A percentile compares a stretch with the other conserved stretches of the same genome.
Conservation (phyloP, 2,888 invertebrate species). For the Philereme vetulata region DNA sequence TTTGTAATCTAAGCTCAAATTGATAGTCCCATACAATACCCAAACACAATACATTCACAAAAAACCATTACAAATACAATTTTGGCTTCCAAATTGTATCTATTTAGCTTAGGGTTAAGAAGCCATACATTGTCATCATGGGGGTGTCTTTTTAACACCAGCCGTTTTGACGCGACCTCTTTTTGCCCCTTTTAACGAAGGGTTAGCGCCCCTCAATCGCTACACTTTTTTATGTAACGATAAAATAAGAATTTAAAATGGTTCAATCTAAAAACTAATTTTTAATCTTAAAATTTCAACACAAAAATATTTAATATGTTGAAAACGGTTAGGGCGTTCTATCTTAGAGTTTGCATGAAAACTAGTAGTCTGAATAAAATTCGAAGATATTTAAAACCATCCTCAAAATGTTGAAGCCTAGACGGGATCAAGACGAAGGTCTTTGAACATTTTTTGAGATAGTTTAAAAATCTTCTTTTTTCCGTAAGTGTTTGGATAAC, state of each 20-base stretch:
- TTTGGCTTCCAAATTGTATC: constrained; percentile 72
- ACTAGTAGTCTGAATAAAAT: no score
- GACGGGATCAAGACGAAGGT: no score
- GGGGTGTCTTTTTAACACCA: constrained; percentile 78
- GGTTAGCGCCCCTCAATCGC: constrained; percentile 69
- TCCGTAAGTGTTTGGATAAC: no score
- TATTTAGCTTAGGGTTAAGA: constrained; percentile 77
- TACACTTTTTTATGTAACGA: constrained; percentile 14
- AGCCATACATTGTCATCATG: constrained; percentile 72
- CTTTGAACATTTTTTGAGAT: no score
- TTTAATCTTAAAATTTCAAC: no score
- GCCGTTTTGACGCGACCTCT: constrained; percentile 67
- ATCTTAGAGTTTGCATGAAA: no score
- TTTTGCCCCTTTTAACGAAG: constrained; percentile 62
- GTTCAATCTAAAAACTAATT: no score
- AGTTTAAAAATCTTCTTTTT: no score
- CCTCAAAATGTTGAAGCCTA: no score
- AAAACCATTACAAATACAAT: constrained; percentile 72
- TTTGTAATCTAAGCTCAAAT: constrained; percentile 40
- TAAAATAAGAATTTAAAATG: no score
- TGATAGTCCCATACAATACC: constrained; percentile 46
- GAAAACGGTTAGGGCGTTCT: no score
- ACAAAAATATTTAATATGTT: no score
- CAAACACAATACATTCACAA: constrained; percentile 58
- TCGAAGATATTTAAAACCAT: background rate